These are phyloP conservation scores for Dynastes maya DNA, from an alignment of 2,888 invertebrate genomes.

Conservation along the genomic window DNA sequence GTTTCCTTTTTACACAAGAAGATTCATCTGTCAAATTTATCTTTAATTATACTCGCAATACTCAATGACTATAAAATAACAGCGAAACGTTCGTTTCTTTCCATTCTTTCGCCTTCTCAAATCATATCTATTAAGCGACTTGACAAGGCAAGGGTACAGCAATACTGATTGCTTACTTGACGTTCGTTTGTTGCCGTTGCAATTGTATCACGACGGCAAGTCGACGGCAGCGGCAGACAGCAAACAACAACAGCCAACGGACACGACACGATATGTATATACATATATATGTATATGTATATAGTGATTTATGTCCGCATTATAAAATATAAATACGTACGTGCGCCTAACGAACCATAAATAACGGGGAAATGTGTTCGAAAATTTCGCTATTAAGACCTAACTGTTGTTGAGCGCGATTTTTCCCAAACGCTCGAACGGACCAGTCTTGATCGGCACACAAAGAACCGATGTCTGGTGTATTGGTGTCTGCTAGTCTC, in stretches of 20 bases:
- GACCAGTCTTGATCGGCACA: constrained; percentile 6
- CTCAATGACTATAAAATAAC: no score
- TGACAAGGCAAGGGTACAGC: background rate
- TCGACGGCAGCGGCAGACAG: constrained; percentile 5
- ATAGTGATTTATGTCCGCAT: constrained; percentile 24
- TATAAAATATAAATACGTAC: constrained; percentile 19
- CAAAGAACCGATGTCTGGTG: constrained; percentile 9
- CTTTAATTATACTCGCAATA: no score
- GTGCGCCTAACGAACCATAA: constrained; percentile 38
- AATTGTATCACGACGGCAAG: background rate
- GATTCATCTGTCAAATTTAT: no score
- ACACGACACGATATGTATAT: background rate
- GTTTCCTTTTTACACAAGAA: no score
- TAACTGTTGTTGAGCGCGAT: constrained; percentile 21
- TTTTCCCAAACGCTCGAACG: background rate
- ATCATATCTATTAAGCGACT: no score
- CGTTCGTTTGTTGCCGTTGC: background rate
- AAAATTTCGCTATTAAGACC: constrained; percentile 37
- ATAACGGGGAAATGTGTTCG: constrained; percentile 38
- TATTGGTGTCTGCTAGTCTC: background rate
- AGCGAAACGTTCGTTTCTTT: no score
- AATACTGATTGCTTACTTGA: constrained; percentile 12
- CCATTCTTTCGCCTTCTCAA: no score
- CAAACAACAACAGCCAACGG: background rate
- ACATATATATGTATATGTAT: background rate